Evolutionary conservation across 2,888 invertebrate genomes (phyloP).

Genomic region (Drosophila recens): DNA sequence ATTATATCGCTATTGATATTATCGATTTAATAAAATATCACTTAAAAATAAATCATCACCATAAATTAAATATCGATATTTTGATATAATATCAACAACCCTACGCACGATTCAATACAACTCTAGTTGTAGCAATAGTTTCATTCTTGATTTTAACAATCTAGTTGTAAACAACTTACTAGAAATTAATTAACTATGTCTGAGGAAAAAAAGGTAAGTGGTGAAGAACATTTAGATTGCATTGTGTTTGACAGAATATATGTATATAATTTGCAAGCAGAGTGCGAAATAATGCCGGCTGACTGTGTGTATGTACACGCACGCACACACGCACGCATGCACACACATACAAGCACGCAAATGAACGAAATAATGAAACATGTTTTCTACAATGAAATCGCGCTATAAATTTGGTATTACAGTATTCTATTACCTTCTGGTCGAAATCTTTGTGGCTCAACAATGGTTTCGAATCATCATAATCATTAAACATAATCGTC

Average conservation of each 20-base stretch:
- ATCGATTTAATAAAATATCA: no score
- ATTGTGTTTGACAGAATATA: not conserved
- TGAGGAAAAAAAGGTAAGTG: constrained; percentile 32
- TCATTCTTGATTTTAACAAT: constrained; percentile 1
- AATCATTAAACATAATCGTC: no score
- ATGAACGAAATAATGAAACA: constrained; percentile 10
- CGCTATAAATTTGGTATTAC: not conserved
- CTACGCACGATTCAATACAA: no score
- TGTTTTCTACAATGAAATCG: not conserved
- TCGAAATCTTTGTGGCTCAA: no score
- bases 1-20: no score
- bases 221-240: not conserved
- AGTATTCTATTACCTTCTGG: no score
- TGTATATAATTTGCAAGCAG: not conserved
- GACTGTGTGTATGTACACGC: constrained; percentile 3
- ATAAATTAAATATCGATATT: no score
- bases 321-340: constrained; percentile 1
- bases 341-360: no score
- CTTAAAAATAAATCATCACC: no score
- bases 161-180: not conserved
- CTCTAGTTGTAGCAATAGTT: not conserved
- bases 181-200: constrained; percentile 17
- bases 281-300: constrained; percentile 27
- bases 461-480: no score
- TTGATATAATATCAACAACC: no score